These are phyloP conservation scores for Drymodes brunneopygia DNA, from an alignment of 2,113 vertebrate genomes.

Conservation along the genomic window DNA sequence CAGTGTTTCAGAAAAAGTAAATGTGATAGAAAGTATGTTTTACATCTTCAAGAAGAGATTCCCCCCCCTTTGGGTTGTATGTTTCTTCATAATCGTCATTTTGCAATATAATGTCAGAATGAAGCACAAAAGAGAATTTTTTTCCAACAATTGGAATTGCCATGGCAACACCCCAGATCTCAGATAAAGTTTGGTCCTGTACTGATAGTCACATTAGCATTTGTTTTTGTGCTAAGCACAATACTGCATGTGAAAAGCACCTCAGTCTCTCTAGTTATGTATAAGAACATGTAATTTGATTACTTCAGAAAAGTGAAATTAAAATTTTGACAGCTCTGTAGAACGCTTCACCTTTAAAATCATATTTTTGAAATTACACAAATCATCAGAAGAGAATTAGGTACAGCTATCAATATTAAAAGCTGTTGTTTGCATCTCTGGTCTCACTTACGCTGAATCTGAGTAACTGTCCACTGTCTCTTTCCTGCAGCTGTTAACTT, in stretches of 20 bases:
- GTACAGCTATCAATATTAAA: neutral
- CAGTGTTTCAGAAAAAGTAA: constrained; percentile 14
- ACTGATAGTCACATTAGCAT: constrained; percentile 70
- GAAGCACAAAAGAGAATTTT: constrained; percentile 65
- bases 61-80: neutral
- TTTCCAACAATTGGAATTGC: constrained; percentile 72
- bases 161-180: constrained; percentile 79
- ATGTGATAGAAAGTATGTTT: constrained; percentile 6
- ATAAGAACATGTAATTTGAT: constrained; percentile 55
- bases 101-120: constrained; percentile 67
- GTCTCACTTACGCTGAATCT: neutral
- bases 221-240: constrained; percentile 64
- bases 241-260: constrained; percentile 64
- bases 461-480: neutral
- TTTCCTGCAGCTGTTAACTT: neutral
- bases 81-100: constrained; percentile 65
- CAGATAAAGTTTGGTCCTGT: constrained; percentile 75
- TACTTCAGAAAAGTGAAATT: constrained; percentile 55
- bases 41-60: neutral
- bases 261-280: constrained; percentile 51
- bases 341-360: constrained; percentile 35
- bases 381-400: neutral
- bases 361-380: neutral
- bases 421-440: neutral
- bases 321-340: constrained; percentile 13